Evolutionary conservation across 2,888 invertebrate genomes (phyloP).

Genomic region (Tipula unca): DNA sequence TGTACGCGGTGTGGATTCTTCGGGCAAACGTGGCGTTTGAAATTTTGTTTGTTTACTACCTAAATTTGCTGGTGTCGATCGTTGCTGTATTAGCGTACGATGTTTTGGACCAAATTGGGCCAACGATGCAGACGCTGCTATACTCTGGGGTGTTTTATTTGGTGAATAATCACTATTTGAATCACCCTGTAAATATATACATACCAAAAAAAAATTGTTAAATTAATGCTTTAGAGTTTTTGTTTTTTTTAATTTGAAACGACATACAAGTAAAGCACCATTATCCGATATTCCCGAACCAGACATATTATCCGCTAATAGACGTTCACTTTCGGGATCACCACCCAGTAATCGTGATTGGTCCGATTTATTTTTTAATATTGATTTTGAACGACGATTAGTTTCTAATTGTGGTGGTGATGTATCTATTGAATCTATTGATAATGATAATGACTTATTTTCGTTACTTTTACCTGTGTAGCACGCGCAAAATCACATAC

Average conservation of each 20-base stretch:
- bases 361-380: slow-evolving; percentile 64
- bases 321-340: slow-evolving; percentile 68
- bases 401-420: slow-evolving; percentile 57
- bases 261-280: slow-evolving; percentile 41
- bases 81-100: slow-evolving; percentile 41
- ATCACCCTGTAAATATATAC: slow-evolving; percentile 45
- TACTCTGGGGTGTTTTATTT: slow-evolving; percentile 43
- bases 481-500: slow-evolving; percentile 1
- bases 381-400: slow-evolving; percentile 62
- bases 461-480: slow-evolving; percentile 44
- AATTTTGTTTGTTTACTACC: slow-evolving; percentile 41
- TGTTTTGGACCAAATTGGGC: slow-evolving; percentile 33
- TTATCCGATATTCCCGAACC: slow-evolving; percentile 49
- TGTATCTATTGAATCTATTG: slow-evolving; percentile 60
- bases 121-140: slow-evolving; percentile 39
- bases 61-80: slow-evolving; percentile 40
- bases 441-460: slow-evolving; percentile 54
- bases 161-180: slow-evolving; percentile 60
- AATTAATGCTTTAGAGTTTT: too few relatives aligned
- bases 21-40: slow-evolving; percentile 41
- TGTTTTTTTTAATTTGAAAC: background rate
- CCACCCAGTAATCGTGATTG: slow-evolving; percentile 45
- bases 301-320: slow-evolving; percentile 57
- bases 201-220: background rate
- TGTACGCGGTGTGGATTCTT: slow-evolving; percentile 33